Evolutionary conservation across 2,113 vertebrate genomes (phyloP), one percentile per base, ranked within the genome.

Genomic region (Columba livia): DNA sequence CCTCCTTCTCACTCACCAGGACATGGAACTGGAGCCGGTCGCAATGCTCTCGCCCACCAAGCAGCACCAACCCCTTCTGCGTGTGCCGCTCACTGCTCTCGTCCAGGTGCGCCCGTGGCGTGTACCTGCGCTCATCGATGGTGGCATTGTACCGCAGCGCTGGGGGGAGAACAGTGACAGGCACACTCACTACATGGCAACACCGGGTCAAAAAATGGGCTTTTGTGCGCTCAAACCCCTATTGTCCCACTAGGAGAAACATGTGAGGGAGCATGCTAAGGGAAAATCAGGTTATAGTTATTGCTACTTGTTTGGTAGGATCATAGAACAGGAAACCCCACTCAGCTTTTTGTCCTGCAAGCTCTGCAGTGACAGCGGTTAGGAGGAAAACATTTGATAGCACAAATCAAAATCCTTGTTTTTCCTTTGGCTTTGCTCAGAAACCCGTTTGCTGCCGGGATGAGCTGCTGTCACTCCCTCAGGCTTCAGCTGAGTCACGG

Each of bases 91-190:
- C 98, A 0, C 97, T 97, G 1, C 96, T 93, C 61, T 98, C 98
- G 5, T 99, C 99, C 97, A 99, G 97, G 47, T 99, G 90, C 0
- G 99, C 99, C 32, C 99, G 97, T 0, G 99, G 98, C 2, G 98
- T 98, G 83, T 99, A 99, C 44, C 99, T 98, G n/a, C 98, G 98
- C 97, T 99, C 99, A 8, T 98, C 98, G 47, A 99, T 98, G 90
- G 98, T 98, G 25, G 98, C 95, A 1, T 98, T 99, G 96, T 99
- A 99, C 80, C 96, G 98, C 93, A 99, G 97, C 2, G 96, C 99
- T 99, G 90, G 15, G 16, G 42, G 42, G 42, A 44, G 42, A 17
- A 44, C 42, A 44, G 42, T 16, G 42, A 44, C 42, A 44, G 42
- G 42, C 42, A 44, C 42, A 17, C 16, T 44, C 16, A 0, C 38